These are phyloP conservation scores for Corvus hawaiiensis DNA, from an alignment of 2,113 vertebrate species.

Conservation along the genomic window DNA sequence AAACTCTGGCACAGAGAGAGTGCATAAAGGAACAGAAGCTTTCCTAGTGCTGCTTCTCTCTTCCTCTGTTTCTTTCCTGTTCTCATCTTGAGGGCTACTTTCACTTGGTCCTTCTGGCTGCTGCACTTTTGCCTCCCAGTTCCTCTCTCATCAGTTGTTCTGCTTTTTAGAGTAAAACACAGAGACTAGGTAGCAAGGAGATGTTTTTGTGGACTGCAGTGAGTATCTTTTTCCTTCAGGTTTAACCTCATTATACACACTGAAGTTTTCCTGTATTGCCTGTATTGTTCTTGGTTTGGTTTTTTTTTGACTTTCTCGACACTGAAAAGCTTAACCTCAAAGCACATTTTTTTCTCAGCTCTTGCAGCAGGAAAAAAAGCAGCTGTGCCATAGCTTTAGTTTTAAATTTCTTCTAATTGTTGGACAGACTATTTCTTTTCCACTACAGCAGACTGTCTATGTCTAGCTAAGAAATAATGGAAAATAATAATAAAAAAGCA, in stretches of 20 bases:
- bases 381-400: not conserved
- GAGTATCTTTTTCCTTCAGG: constrained; percentile 3
- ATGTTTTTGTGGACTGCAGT: not conserved
- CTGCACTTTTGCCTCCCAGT: not conserved
- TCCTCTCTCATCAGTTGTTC: not conserved
- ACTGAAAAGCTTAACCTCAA: not conserved
- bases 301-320: not conserved
- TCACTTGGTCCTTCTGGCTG: not conserved
- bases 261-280: not conserved
- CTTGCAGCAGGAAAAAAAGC: not conserved
- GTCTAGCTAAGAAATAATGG: not conserved
- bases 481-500: not conserved
- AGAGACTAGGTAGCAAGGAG: not conserved
- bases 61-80: not conserved
- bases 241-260: not conserved
- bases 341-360: not conserved
- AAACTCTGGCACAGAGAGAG: not conserved
- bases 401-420: not conserved
- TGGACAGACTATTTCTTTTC: not conserved
- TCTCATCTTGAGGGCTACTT: not conserved
- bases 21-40: not conserved
- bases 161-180: not conserved
- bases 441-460: not conserved
- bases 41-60: not conserved
- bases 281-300: not conserved